These are phyloP conservation scores for Dipodomys ordii DNA, from an alignment of 2,113 vertebrate genomes.

Conservation along the genomic window DNA sequence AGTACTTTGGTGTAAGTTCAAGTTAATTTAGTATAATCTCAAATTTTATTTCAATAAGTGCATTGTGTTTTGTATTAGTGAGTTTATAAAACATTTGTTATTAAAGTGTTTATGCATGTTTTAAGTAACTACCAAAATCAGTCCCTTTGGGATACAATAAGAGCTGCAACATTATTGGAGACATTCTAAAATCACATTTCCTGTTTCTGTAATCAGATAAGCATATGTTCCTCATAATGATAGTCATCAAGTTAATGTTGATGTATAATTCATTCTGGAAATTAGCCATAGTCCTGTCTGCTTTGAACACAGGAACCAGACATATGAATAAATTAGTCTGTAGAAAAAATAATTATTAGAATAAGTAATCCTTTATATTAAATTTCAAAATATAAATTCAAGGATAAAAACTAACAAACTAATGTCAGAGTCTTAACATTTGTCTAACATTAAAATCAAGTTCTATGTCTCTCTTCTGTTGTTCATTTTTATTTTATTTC, in stretches of 20 bases:
- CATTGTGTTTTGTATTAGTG: neutral
- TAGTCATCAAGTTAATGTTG: slow-evolving; percentile 52
- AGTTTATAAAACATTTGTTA: slow-evolving; percentile 45
- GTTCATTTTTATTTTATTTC: neutral
- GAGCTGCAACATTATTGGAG: neutral
- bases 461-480: neutral
- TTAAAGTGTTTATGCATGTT: slow-evolving; percentile 12
- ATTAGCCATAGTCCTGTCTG: neutral
- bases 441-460: neutral
- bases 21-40: slow-evolving; percentile 31
- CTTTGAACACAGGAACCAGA: neutral
- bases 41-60: neutral
- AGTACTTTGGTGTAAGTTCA: neutral
- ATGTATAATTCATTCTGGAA: slow-evolving; percentile 45
- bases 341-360: neutral
- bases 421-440: neutral
- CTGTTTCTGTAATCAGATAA: slow-evolving; percentile 57
- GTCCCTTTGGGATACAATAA: neutral
- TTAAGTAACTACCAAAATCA: slow-evolving; percentile 21
- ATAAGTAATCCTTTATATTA: neutral
- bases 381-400: neutral
- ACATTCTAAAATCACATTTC: slow-evolving; percentile 42
- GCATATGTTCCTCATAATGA: slow-evolving; percentile 19
- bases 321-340: neutral
- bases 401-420: neutral